Conservation (phyloP, 2,888 invertebrate species). For the Barypeithes pellucidus region DNA sequence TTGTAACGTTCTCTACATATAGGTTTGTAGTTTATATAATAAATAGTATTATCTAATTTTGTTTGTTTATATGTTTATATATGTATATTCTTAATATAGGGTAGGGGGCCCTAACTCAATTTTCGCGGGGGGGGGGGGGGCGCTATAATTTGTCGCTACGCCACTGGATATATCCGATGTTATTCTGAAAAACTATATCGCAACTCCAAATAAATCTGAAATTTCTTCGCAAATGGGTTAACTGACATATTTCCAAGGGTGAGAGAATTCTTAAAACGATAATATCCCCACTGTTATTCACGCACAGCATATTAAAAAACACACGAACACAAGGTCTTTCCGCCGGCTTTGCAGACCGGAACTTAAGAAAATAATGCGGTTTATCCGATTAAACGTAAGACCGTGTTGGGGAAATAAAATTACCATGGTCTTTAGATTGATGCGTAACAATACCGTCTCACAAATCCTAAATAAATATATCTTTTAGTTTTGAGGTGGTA, state of each 20-base stretch:
- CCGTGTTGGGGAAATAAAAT: slow-evolving; percentile 6
- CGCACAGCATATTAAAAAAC: background rate
- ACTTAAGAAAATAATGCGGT: background rate
- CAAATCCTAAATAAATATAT: slow-evolving; percentile 16
- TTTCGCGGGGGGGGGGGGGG: no score
- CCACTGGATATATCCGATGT: no score
- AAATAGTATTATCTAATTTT: no score
- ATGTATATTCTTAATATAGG: no score
- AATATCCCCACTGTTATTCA: background rate
- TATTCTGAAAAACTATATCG: no score
- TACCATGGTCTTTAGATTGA: slow-evolving; percentile 5
- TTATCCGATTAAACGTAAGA: slow-evolving; percentile 8
- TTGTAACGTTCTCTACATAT: no score
- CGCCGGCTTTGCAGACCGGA: background rate
- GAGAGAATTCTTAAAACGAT: slow-evolving; percentile 7
- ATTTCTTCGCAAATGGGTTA: background rate
- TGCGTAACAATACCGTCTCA: background rate
- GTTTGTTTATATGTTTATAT: no score
- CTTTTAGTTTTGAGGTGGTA: background rate
- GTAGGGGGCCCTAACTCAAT: no score
- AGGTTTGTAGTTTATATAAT: no score
- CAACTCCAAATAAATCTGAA: no score
- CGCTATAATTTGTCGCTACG: no score
- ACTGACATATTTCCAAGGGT: background rate
- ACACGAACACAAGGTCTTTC: background rate